Conservation (phyloP, 2,888 invertebrate species). For the Myopa testacea region DNA sequence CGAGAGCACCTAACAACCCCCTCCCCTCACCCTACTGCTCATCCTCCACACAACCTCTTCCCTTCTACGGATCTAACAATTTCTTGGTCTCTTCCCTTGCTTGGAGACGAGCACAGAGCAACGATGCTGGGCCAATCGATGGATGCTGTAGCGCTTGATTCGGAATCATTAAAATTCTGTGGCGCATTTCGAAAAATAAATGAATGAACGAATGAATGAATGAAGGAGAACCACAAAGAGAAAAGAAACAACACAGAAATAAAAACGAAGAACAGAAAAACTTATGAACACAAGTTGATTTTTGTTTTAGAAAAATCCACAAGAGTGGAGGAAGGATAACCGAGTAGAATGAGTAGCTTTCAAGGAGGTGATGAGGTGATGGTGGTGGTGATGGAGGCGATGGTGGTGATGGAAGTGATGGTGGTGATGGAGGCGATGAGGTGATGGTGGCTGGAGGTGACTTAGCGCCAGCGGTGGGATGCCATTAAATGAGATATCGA, state of each 20-base stretch:
- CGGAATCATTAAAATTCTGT: slow-evolving; percentile 49
- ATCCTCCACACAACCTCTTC: neutral
- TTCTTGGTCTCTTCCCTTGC: neutral
- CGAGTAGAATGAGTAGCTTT: neutral
- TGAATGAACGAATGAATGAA: slow-evolving; percentile 29
- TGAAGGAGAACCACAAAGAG: neutral
- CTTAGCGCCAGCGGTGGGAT: neutral
- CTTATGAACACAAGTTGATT: neutral
- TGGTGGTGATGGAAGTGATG: neutral
- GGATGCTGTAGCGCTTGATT: neutral
- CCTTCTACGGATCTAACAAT: neutral
- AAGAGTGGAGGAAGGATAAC: slow-evolving; percentile 1
- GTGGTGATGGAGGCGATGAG: neutral
- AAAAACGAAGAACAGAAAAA: slow-evolving; percentile 1
- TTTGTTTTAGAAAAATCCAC: neutral
- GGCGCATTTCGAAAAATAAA: slow-evolving; percentile 43
- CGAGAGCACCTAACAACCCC: neutral
- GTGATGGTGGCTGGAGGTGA: neutral
- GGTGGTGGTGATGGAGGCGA: neutral
- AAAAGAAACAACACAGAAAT: neutral
- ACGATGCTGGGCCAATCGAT: neutral
- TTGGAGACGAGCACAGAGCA: neutral
- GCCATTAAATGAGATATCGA: slow-evolving; percentile 20
- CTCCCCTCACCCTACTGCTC: neutral
- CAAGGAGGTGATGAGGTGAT: neutral